A percentile compares a stretch with the other conserved stretches of the same genome.
phyloP scores from a whole-genome alignment of 1,140 invertebrate genomes.

The Bombus polaris region DNA sequence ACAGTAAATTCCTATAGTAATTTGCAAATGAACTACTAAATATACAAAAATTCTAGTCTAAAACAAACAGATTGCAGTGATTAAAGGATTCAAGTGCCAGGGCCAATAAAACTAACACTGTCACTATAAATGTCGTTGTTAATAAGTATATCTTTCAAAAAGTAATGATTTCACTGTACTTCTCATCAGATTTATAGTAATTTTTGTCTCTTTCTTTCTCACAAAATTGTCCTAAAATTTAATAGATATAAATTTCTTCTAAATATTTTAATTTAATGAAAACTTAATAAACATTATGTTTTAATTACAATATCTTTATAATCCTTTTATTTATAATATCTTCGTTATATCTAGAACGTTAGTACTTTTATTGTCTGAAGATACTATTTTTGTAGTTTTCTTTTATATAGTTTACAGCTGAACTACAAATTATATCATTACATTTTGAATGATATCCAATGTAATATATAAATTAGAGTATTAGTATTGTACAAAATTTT shows the following conservation, averaged over 20 bases:
- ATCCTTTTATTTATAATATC: not conserved
- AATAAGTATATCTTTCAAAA: constrained; percentile 39
- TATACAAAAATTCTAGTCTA: constrained; percentile 49
- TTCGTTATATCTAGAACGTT: not conserved
- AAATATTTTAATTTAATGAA: not conserved
- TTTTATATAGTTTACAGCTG: not conserved
- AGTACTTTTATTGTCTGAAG: not conserved
- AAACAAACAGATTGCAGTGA: constrained; percentile 46
- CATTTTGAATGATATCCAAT: constrained; percentile 38
- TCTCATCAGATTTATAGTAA: not conserved
- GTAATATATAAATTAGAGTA: constrained; percentile 43
- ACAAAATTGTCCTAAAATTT: not conserved
- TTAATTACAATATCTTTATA: not conserved
- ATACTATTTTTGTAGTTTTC: not conserved
- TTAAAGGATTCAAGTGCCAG: constrained; percentile 40
- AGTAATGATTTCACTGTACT: constrained; percentile 13
- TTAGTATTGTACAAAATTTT: constrained; percentile 53
- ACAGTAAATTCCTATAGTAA: constrained; percentile 33
- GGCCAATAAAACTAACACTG: constrained; percentile 48
- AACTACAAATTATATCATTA: constrained; percentile 20
- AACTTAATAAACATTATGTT: not conserved
- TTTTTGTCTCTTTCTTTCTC: not conserved
- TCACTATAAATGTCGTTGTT: constrained; percentile 47
- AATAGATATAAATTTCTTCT: not conserved
- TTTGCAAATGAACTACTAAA: constrained; percentile 31